phyloP scores from a whole-genome alignment of 1,140 invertebrate species.

The Drosophila miranda region DNA sequence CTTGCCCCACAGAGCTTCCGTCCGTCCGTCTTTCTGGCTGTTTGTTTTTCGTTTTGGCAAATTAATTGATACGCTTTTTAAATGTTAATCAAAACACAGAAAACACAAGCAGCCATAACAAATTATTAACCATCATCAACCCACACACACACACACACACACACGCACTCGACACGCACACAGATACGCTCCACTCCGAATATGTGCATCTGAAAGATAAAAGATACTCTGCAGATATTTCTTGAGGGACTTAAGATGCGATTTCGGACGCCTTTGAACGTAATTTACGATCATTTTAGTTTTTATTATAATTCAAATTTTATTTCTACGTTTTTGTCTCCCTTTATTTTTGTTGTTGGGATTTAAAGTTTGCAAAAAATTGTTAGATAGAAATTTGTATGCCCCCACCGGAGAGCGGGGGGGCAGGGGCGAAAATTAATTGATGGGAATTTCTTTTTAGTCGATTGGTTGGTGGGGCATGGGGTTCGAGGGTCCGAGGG shows the following conservation, averaged over 20 bases:
- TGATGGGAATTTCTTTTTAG: conserved; percentile 77
- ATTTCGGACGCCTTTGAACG: conserved; percentile 68
- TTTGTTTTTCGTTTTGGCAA: conserved; percentile 49
- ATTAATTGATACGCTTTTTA: conserved; percentile 78
- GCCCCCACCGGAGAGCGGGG: conserved; percentile 1
- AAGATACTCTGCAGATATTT: neutral
- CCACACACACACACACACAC: neutral
- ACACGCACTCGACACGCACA: too few species aligned
- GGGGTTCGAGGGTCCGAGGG: conserved; percentile 2
- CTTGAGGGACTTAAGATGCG: conserved; percentile 7
- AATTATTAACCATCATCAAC: conserved; percentile 34
- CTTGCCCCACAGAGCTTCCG: neutral
- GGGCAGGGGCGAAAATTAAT: conserved; percentile 52
- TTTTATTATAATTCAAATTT: conserved; percentile 79
- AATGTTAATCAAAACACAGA: conserved; percentile 75
- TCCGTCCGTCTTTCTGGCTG: neutral
- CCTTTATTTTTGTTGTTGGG: conserved; percentile 1
- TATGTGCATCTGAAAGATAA: too few species aligned
- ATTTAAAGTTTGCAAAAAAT: conserved; percentile 46
- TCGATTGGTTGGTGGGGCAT: conserved; percentile 18
- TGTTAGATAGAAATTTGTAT: conserved; percentile 52
- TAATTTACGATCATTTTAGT: conserved; percentile 75
- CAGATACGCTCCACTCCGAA: too few species aligned
- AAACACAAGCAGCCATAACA: conserved; percentile 23
- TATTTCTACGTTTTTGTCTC: conserved; percentile 31